Conservation (phyloP, 2,888 invertebrate species). For the Aleiodes alternator region DNA sequence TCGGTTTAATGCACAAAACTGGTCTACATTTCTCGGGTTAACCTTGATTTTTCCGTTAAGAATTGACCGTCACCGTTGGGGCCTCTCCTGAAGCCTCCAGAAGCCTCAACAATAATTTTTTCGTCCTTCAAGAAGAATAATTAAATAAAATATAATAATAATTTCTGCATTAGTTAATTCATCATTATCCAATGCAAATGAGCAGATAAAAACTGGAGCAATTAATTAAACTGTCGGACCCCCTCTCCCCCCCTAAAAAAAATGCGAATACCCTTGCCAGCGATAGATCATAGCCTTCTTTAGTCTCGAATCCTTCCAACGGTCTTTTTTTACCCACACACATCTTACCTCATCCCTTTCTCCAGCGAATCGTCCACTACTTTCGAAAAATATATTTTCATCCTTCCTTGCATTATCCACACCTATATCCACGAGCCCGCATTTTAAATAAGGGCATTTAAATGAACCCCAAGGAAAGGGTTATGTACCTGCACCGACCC, state of each 20-base stretch:
- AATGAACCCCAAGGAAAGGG: slow-evolving; percentile 66
- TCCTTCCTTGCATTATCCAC: slow-evolving; percentile 18
- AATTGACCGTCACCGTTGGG: slow-evolving; percentile 1
- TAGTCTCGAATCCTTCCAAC: slow-evolving; percentile 4
- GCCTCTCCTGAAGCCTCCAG: background rate
- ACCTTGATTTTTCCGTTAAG: slow-evolving; percentile 28
- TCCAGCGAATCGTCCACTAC: slow-evolving; percentile 20
- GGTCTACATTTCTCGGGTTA: slow-evolving; percentile 25
- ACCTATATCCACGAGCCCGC: slow-evolving; percentile 34
- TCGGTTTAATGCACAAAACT: slow-evolving; percentile 33
- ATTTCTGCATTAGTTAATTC: background rate
- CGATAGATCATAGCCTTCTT: slow-evolving; percentile 26
- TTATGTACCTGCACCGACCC: slow-evolving; percentile 73
- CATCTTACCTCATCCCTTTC: slow-evolving; percentile 20
- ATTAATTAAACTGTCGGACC: slow-evolving; percentile 27
- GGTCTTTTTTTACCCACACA: slow-evolving; percentile 12
- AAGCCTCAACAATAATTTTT: background rate
- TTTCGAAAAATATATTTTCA: background rate
- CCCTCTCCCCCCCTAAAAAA: background rate
- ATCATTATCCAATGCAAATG: background rate
- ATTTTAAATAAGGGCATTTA: slow-evolving; percentile 65
- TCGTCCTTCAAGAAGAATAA: background rate
- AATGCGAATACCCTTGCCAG: slow-evolving; percentile 11
- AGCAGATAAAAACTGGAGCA: background rate
- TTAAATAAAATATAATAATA: background rate